Conservation (phyloP, 2,797 vertebrate genomes). For the Poecilia gillii region DNA sequence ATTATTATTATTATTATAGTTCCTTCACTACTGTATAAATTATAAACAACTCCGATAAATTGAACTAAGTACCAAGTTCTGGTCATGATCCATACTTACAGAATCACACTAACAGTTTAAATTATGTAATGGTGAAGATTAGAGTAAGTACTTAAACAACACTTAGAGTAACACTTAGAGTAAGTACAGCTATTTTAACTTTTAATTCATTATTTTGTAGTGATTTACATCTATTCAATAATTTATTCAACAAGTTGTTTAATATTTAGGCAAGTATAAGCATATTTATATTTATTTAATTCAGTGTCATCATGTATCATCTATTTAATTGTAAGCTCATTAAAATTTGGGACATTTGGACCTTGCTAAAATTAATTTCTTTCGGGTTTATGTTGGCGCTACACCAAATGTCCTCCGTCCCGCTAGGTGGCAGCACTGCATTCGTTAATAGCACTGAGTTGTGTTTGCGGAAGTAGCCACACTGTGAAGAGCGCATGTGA, state of each 20-base stretch:
- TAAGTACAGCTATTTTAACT: not conserved
- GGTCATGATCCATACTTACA: not conserved
- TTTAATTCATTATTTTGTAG: not conserved
- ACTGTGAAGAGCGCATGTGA: not conserved
- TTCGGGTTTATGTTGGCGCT: not conserved
- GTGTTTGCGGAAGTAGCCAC: conserved; percentile 52
- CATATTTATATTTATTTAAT: not conserved
- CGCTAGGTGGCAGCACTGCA: conserved; percentile 38
- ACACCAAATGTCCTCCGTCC: conserved; percentile 10
- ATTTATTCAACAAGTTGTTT: not conserved
- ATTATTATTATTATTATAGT: not conserved
- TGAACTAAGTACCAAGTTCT: not conserved
- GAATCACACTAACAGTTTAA: not conserved
- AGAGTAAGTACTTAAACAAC: not conserved
- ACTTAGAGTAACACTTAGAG: not conserved
- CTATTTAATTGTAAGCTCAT: not conserved
- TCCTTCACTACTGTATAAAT: not conserved
- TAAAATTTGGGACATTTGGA: not conserved
- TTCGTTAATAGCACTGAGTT: rapidly evolving
- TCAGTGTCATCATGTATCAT: not conserved
- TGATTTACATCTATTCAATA: not conserved
- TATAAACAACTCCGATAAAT: not conserved
- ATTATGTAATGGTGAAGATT: not conserved
- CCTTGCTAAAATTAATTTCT: not conserved
- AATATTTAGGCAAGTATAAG: not conserved